Evolutionary conservation across 2,113 vertebrate species (phyloP).

Genomic region (Apteryx owenii): DNA sequence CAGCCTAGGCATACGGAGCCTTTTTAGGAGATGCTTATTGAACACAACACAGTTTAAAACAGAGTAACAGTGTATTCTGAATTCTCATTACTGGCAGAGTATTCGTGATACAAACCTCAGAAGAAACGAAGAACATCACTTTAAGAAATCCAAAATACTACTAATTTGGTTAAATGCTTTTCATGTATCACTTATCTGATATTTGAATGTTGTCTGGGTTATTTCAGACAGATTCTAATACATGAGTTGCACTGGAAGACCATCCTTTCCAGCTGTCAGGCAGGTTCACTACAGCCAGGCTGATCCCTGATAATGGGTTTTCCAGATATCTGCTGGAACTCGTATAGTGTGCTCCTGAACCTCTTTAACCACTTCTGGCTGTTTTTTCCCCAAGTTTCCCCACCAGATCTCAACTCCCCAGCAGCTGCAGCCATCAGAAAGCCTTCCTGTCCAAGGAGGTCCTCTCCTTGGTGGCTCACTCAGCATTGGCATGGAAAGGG

Average conservation of each 20-base stretch:
- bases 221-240: neutral
- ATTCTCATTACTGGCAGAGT: neutral
- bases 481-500: neutral
- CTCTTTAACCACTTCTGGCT: neutral
- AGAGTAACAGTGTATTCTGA: neutral
- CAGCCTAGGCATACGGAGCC: neutral
- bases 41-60: constrained; percentile 14
- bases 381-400: neutral
- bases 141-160: neutral
- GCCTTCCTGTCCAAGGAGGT: neutral
- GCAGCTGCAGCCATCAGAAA: neutral
- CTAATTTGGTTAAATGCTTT: neutral
- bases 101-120: neutral
- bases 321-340: neutral
- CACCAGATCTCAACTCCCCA: neutral
- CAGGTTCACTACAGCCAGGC: neutral
- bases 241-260: neutral
- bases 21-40: neutral
- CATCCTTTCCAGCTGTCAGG: neutral
- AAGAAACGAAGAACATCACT: neutral
- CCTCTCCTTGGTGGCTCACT: neutral
- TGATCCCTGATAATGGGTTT: neutral
- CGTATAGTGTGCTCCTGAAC: neutral
- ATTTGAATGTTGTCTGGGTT: neutral
- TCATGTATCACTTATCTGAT: neutral